Evolutionary conservation across 2,113 vertebrate genomes (phyloP).

Genomic region (Piaya cayana): DNA sequence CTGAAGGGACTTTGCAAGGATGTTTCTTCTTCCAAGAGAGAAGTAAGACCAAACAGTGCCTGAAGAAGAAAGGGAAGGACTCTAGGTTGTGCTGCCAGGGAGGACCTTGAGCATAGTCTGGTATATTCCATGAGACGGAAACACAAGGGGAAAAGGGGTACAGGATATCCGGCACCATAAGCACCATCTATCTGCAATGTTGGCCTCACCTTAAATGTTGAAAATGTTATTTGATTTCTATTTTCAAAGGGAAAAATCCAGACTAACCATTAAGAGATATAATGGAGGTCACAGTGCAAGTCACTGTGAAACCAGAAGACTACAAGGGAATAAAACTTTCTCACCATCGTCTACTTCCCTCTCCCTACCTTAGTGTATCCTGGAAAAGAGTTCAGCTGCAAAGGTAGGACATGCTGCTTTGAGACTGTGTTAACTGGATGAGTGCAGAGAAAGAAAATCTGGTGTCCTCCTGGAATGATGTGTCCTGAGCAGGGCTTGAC

Average conservation of each 20-base stretch:
- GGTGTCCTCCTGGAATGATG: slow-evolving; percentile 80
- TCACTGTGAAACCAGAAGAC: background rate
- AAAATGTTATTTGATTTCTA: background rate
- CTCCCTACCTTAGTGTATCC: slow-evolving; percentile 82
- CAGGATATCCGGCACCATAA: background rate
- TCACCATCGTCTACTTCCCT: background rate
- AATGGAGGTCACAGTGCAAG: background rate
- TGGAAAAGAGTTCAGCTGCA: slow-evolving; percentile 84
- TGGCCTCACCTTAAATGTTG: background rate
- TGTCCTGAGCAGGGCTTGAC: slow-evolving; percentile 82
- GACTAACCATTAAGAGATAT: background rate
- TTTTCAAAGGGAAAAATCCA: background rate
- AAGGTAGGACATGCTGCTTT: slow-evolving; percentile 72
- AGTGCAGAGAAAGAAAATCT: slow-evolving; percentile 84
- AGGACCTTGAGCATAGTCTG: background rate
- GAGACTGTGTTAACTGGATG: slow-evolving; percentile 69
- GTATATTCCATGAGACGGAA: background rate
- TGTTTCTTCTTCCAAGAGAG: background rate
- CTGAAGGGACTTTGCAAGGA: background rate
- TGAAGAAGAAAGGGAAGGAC: background rate
- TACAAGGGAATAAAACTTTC: background rate
- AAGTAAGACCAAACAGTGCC: background rate
- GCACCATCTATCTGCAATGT: background rate
- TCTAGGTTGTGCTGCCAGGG: background rate
- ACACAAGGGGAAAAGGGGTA: background rate